Base-by-base conservation (phyloP, 2,113 vertebrate genomes). In the Microtus oregoni region DNA sequence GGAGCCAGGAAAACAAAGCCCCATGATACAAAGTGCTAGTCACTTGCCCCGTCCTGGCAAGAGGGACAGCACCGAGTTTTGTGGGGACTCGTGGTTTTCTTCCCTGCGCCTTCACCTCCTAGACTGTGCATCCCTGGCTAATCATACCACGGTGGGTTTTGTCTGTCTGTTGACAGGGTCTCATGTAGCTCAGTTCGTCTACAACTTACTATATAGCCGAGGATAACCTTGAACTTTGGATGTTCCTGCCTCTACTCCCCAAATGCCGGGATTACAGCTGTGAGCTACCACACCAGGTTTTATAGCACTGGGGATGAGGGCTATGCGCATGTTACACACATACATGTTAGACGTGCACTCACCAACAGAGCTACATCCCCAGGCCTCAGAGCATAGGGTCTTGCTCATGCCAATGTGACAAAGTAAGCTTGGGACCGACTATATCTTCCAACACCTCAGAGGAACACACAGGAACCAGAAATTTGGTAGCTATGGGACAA, bases 1-100 rank as follows among this genome's bases (percentile, higher is more conserved):
- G 90, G 52, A 5, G 41, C 55, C 72, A 3, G 32, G 4, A 26
- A 15, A 55, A 61, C 50, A 50, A 28, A 78, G 44, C 72, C 0
- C 32, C 0, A 2, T 83, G 22, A 13, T 22, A 8, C 10, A 30
- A 8, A 14, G 32, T 12, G 4, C 9, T 9, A 1, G 11, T 32
- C 11, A 15, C 8, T 1, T 3, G 20, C 50, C 70, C 19, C 3
- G 1, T 41, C 67, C 24, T 9, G 82, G 17, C 7, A 30, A 61
- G 52, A 38, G 30, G 13, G 2, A 26, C 3, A 2, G 1, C 32
- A 26, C 72, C 4, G 3, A 0, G 28, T 22, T 52, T 8, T 7
- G 86, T 52, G 82, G 22, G 41, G n/a, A 24, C 24, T 0, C 26
- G 32, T 9, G n/a, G 30, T 68, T 78, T 14, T n/a, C 52, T 4